Conservation (phyloP, 1,140 invertebrate species). For the Drosophila tani region DNA sequence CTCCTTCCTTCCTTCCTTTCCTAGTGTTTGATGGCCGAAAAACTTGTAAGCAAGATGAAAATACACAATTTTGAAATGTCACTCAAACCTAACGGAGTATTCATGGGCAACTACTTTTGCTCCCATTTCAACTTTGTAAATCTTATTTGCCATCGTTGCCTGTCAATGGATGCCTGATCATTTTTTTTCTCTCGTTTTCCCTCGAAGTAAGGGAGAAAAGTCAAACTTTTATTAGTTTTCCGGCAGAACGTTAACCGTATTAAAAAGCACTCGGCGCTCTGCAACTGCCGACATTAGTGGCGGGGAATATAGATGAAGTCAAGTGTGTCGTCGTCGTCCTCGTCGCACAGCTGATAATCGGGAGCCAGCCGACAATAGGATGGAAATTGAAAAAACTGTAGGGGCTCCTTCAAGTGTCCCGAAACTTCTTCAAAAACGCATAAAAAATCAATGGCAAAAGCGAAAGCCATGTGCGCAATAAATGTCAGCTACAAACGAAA, state of each 20-base stretch:
- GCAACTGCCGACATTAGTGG: constrained; percentile 52
- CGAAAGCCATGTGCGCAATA: constrained; percentile 73
- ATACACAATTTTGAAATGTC: constrained; percentile 50
- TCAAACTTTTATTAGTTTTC: constrained; percentile 72
- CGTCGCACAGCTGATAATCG: constrained; percentile 38
- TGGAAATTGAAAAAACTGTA: constrained; percentile 59
- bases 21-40: constrained; percentile 17
- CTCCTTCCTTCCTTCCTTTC: neutral
- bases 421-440: constrained; percentile 78
- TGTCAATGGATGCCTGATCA: constrained; percentile 56
- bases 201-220: constrained; percentile 21
- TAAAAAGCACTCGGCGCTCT: constrained; percentile 66
- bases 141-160: constrained; percentile 50
- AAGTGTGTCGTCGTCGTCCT: constrained; percentile 22
- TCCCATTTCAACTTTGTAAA: constrained; percentile 55
- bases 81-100: constrained; percentile 62
- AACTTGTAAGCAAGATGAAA: constrained; percentile 22
- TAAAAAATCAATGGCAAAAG: constrained; percentile 78
- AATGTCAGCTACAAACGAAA: constrained; percentile 75
- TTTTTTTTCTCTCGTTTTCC: constrained; percentile 8
- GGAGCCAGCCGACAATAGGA: constrained; percentile 36
- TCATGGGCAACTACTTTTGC: constrained; percentile 48
- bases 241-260: constrained; percentile 65
- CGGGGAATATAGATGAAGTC: constrained; percentile 27
- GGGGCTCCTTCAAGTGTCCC: constrained; percentile 36